These are phyloP conservation scores for Cremastinae sp. DNA, from an alignment of 2,888 invertebrate genomes.

Conservation along the genomic window DNA sequence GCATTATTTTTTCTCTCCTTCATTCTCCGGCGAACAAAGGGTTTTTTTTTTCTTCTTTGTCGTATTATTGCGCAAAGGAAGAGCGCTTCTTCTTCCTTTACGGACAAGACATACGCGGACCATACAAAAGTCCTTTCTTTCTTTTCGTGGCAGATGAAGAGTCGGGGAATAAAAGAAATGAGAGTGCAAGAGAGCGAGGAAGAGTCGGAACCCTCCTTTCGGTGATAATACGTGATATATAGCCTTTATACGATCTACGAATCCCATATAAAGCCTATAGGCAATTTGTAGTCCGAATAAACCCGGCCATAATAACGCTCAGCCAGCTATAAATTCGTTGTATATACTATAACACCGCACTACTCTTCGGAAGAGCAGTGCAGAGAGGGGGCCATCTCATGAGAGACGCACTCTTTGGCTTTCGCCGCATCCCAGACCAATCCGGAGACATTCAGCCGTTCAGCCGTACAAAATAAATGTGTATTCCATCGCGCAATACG, in stretches of 20 bases:
- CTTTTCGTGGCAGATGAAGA: conserved; percentile 32
- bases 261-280: conserved; percentile 66
- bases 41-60: conserved; percentile 38
- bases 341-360: conserved; percentile 63
- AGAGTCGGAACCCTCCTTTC: conserved; percentile 55
- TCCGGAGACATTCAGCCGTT: conserved; percentile 39
- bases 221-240: conserved; percentile 68
- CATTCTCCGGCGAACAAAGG: conserved; percentile 53
- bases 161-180: conserved; percentile 26
- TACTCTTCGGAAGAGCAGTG: conserved; percentile 36
- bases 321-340: conserved; percentile 67
- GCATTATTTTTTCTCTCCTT: conserved; percentile 2
- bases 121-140: conserved; percentile 46
- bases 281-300: conserved; percentile 67
- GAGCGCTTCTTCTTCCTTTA: conserved; percentile 46
- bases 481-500: too few species aligned
- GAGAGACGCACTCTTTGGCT: conserved; percentile 58
- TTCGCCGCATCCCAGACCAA: conserved; percentile 57
- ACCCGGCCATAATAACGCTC: conserved; percentile 65
- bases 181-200: conserved; percentile 20
- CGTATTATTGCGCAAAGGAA: conserved; percentile 49
- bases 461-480: conserved; percentile 25
- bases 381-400: conserved; percentile 53
- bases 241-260: conserved; percentile 66
- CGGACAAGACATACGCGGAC: conserved; percentile 32